Base-by-base conservation (phyloP, 2,888 invertebrate genomes). In the Keiferia lycopersicella region DNA sequence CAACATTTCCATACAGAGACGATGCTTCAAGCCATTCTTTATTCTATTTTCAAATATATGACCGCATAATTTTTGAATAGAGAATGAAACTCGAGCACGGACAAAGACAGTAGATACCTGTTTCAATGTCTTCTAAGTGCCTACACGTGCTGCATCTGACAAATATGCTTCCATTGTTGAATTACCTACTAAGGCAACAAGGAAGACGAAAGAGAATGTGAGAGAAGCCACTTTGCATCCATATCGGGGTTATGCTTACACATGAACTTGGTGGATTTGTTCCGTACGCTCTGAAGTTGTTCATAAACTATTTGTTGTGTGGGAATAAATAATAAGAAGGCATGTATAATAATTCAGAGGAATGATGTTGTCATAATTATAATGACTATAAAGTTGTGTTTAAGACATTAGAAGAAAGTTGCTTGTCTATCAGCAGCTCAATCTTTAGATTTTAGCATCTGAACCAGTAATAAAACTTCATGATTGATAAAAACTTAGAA, bases 51-150 rank as follows among this genome's bases (percentile, higher is more conserved):
- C 74, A 73, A 83, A 80, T 80, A 83, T 74, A 72, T 81, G 79
- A 76, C 78, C 76, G 77, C 79, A 85, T 86, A 85, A 84, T 83
- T 85, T 83, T 85, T 80, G 83, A 84, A 84, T 87, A 84, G 81
- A 78, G 79, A 85, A 87, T 81, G 80, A 75, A 81, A 82, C 78
- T 82, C 74, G 73, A 79, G 80, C 79, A 80, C 78, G 82, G 71
- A 82, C 78, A 81, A 79, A 81, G 77, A 69, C 48, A 72, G 68
- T 69, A 69, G 64, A 77, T 83, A 84, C 86, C 83, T 84, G 82
- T 81, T 82, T 76, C 79, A 82, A 79, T 80, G 78, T 82, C 78
- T 72, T 77, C 74, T 79, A 81, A 86, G 82, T 85, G 83, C 81
- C 81, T 81, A 80, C 79, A 77, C 78, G 78, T 76, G 75, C 74